Evolutionary conservation across 2,797 vertebrate genomes (phyloP), one percentile per base, ranked within the genome.

Genomic region (Urocyon cinereoargenteus): DNA sequence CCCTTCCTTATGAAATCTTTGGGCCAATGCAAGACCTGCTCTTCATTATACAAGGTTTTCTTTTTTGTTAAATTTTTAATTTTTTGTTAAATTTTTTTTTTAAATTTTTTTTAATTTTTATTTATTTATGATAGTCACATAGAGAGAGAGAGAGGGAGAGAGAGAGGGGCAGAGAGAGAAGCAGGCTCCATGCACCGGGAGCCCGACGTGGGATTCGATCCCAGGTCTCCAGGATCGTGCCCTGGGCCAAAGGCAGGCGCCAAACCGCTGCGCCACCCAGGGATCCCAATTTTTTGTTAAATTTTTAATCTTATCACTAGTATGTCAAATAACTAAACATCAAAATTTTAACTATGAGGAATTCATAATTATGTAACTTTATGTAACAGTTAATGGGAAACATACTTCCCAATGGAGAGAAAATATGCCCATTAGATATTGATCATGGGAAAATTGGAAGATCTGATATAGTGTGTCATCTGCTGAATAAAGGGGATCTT

Each of bases 281-380:
- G n/a, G n/a, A n/a, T n/a, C n/a, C n/a, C n/a, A 90, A 85, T 93
- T 14, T 93, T 53, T 45, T 45, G 40, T 62, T 82, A 81, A 97
- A 91, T 77, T 88, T 88, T 62, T 59, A 90, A 85, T 93, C 18
- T 93, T 53, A 86, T 70, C 36, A 90, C 28, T 16, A 36, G 18
- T 31, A 3, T 79, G 91, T 22, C 31, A 95, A 36, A 12, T 75
- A 22, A 94, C 91, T 15, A 75, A 86, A 97, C 68, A 86, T 64
- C 4, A 90, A 0, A 68, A 83, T 82, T 94, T 96, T 81, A 87
- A 73, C 96, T 95, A 24, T 5, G 28, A 21, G 11, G 4, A 79
- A 86, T 55, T 86, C 0, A 81, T 89, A 96, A 66, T 92, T 92
- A 95, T 86, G 66, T 28, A 86, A 9, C 62, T 36, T 93, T 62